These are phyloP conservation scores for Daktulosphaira vitifoliae DNA, from an alignment of 1,140 invertebrate species.

Conservation along the genomic window DNA sequence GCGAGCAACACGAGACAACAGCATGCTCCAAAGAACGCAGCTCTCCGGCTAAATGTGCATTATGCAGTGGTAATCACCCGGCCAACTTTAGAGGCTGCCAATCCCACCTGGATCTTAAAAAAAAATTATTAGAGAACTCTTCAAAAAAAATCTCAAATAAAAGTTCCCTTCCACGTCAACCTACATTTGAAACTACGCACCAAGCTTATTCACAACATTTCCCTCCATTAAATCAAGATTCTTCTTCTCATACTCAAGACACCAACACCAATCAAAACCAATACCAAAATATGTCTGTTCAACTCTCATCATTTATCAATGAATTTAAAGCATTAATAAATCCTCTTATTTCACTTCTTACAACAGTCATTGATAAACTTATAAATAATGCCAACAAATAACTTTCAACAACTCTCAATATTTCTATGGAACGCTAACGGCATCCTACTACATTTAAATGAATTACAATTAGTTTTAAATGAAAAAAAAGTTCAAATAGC, in stretches of 20 bases:
- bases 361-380: neutral
- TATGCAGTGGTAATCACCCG: neutral
- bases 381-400: conserved; percentile 36
- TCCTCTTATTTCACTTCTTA: neutral
- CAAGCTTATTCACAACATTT: too few relatives aligned
- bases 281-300: neutral
- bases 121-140: too few relatives aligned
- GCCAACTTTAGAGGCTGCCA: too few relatives aligned
- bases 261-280: neutral
- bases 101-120: too few relatives aligned
- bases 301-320: conserved; percentile 1
- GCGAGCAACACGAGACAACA: conserved; percentile 40
- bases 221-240: too few relatives aligned
- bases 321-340: too few relatives aligned
- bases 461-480: neutral
- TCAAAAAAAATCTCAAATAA: too few relatives aligned
- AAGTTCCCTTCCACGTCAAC: conserved; percentile 13
- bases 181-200: too few relatives aligned
- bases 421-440: neutral
- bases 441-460: neutral
- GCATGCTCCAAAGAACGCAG: conserved; percentile 42
- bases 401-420: neutral
- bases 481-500: neutral
- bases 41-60: conserved; percentile 34
- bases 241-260: neutral